phyloP scores from a whole-genome alignment of 2,888 invertebrate genomes.

The Drosophila subsilvestris region DNA sequence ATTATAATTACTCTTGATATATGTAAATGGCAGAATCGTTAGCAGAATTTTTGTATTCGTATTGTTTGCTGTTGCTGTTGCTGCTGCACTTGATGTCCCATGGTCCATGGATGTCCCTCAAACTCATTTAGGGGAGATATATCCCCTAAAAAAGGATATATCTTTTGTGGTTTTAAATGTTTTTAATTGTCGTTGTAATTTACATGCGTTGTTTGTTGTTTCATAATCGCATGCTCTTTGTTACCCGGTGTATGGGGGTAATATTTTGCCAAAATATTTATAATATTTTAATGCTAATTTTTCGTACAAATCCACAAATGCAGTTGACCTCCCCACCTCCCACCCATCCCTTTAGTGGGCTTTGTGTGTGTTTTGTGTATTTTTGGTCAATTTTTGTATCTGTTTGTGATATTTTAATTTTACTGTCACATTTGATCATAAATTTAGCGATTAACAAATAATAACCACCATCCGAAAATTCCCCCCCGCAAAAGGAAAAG shows the following conservation, averaged over 20 bases:
- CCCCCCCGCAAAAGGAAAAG: not conserved
- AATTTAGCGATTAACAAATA: constrained; percentile 78
- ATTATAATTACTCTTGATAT: constrained; percentile 78
- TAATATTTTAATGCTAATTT: constrained; percentile 82
- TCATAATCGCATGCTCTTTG: constrained; percentile 65
- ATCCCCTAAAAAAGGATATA: constrained; percentile 48
- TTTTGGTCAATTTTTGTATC: constrained; percentile 50
- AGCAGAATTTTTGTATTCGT: constrained; percentile 47
- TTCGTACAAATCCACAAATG: constrained; percentile 59
- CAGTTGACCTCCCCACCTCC: constrained; percentile 29
- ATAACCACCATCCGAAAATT: constrained; percentile 10
- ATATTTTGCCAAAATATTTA: constrained; percentile 81
- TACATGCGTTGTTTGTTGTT: constrained; percentile 32
- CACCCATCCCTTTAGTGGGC: constrained; percentile 3
- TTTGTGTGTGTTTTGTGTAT: constrained; percentile 40
- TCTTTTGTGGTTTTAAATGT: constrained; percentile 68
- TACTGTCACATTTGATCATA: constrained; percentile 82
- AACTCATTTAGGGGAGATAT: constrained; percentile 44
- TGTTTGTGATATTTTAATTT: constrained; percentile 81
- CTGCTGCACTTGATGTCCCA: constrained; percentile 69
- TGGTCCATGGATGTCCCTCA: constrained; percentile 31
- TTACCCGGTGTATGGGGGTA: constrained; percentile 50
- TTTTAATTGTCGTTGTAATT: constrained; percentile 64
- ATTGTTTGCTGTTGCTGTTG: constrained; percentile 33
- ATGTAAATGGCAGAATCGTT: constrained; percentile 71